These are phyloP conservation scores for Cheilinus undulatus DNA, from an alignment of 2,113 vertebrate genomes.

Conservation along the genomic window DNA sequence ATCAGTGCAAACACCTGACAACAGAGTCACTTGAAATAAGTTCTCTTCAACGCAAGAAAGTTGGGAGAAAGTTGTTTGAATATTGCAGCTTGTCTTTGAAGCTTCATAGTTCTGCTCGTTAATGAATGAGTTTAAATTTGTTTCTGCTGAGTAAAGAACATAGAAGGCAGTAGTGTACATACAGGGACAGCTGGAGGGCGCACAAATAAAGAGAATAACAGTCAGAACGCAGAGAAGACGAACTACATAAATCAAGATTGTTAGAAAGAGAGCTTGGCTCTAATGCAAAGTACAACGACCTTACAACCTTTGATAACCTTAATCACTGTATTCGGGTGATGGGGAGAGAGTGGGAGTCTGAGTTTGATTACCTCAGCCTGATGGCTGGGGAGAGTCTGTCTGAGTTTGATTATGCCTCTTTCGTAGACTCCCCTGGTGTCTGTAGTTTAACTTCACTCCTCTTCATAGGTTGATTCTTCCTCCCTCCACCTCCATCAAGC, in stretches of 20 bases:
- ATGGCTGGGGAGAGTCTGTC: constrained; percentile 57
- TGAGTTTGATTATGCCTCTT: constrained; percentile 65
- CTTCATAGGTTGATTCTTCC: constrained; percentile 25
- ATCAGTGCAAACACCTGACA: constrained; percentile 9
- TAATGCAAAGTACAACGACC: constrained; percentile 29
- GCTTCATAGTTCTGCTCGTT: constrained; percentile 1
- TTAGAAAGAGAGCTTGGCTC: not conserved
- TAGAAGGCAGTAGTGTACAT: not conserved
- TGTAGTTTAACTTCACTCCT: constrained; percentile 27
- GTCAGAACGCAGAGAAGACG: constrained; percentile 4
- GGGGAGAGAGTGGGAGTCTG: constrained; percentile 38
- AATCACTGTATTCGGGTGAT: constrained; percentile 39
- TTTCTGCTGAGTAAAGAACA: constrained; percentile 28
- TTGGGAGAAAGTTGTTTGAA: constrained; percentile 1
- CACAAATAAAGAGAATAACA: constrained; percentile 5
- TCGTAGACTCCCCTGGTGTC: constrained; percentile 31
- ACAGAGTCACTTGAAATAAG: constrained; percentile 13
- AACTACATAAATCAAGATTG: not conserved
- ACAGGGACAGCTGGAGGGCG: not conserved
- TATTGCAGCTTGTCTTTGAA: constrained; percentile 21
- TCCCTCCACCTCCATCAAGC: constrained; percentile 2
- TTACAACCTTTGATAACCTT: constrained; percentile 37
- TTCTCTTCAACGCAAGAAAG: constrained; percentile 10
- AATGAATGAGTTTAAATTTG: constrained; percentile 28
- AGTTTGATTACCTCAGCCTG: constrained; percentile 55